A percentile compares a stretch with the other conserved stretches of the same genome.
Conservation (phyloP, 1,140 invertebrate species). For the Lucilia sericata region DNA sequence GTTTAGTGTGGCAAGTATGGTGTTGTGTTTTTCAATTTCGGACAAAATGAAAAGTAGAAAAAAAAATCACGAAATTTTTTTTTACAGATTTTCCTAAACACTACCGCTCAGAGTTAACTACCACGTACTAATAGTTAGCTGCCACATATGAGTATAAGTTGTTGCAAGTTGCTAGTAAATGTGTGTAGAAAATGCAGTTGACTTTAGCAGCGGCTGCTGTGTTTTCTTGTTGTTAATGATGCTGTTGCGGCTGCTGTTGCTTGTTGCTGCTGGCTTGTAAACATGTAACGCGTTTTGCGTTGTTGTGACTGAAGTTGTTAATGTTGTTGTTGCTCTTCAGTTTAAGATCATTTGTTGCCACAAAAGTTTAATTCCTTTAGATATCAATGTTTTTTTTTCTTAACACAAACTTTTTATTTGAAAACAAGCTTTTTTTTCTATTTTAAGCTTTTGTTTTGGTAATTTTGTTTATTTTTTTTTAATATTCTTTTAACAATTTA, state of each 20-base stretch:
- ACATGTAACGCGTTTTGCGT: neutral
- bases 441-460: neutral
- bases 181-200: constrained; percentile 2
- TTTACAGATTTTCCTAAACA: constrained; percentile 9
- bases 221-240: neutral
- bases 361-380: neutral
- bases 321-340: neutral
- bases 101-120: neutral
- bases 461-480: constrained; percentile 10
- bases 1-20: neutral
- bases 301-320: neutral
- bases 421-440: neutral
- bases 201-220: neutral
- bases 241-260: neutral
- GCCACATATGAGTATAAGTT: neutral
- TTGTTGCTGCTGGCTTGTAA: neutral
- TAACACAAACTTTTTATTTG: neutral
- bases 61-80: neutral
- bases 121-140: too few relatives aligned
- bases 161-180: neutral
- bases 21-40: constrained; percentile 18
- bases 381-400: neutral
- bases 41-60: neutral
- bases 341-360: neutral
- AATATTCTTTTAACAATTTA: too few relatives aligned